A percentile compares a stretch with the other conserved stretches of the same genome.
phyloP scores from a whole-genome alignment of 30 jellyfish, hydroid and myxozoan genomes.

The Sanderia malayensis region DNA sequence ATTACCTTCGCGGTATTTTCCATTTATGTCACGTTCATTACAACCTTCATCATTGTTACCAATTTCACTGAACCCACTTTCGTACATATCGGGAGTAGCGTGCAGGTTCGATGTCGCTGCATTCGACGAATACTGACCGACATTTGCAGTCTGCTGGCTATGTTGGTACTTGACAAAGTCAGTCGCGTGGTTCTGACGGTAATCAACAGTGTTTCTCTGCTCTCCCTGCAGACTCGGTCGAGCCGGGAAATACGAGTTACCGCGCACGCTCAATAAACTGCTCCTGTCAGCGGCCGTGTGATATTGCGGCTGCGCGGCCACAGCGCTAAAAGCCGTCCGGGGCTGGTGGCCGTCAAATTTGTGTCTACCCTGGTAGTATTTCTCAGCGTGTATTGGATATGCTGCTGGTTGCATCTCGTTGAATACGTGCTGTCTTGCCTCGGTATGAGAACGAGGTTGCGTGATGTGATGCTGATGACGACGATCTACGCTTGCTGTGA shows the following conservation, averaged over 20 bases:
- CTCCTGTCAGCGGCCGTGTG: not conserved
- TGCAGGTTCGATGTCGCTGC: not conserved
- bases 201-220: too few relatives aligned
- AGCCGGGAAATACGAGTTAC: not conserved
- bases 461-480: too few relatives aligned
- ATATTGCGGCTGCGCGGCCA: not conserved
- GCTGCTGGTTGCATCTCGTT: not conserved
- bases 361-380: too few relatives aligned
- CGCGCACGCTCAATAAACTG: slow-evolving; percentile 1
- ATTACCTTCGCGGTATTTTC: too few relatives aligned
- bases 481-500: not conserved
- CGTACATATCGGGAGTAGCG: too few relatives aligned
- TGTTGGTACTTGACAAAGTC: not conserved
- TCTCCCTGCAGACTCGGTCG: not conserved
- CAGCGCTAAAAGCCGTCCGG: not conserved
- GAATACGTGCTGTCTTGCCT: not conserved
- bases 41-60: too few relatives aligned
- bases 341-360: too few relatives aligned
- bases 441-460: not conserved
- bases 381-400: not conserved
- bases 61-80: too few relatives aligned
- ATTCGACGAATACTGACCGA: not conserved
- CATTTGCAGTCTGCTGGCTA: not conserved
- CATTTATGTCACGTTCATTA: too few relatives aligned
- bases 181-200: too few relatives aligned